These are phyloP conservation scores for Falco concolor DNA, from an alignment of 2,797 vertebrate species.

Conservation along the genomic window DNA sequence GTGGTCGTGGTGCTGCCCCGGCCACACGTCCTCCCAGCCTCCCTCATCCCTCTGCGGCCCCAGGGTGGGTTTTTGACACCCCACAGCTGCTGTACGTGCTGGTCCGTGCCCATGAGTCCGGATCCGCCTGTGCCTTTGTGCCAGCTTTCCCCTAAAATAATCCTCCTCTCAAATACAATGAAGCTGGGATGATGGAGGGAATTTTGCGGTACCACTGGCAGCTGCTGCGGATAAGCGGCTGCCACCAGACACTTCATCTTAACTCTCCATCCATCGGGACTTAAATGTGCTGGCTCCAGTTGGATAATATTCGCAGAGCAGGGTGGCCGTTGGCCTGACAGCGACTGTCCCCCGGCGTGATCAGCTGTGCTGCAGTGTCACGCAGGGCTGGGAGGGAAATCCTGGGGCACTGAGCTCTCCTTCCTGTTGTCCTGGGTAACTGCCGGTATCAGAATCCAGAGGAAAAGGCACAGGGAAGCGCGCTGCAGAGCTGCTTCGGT, in stretches of 20 bases:
- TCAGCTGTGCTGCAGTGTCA: background rate
- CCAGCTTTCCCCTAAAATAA: background rate
- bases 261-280: background rate
- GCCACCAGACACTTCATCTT: background rate
- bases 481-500: background rate
- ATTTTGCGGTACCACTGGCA: background rate
- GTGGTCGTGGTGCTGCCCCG: background rate
- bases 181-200: background rate
- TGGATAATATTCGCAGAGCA: background rate
- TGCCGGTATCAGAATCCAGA: background rate
- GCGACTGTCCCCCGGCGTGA: background rate
- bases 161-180: background rate
- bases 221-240: background rate
- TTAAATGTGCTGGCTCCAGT: background rate
- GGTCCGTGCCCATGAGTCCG: background rate
- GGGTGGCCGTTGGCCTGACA: background rate
- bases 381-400: background rate
- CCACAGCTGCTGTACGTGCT: background rate
- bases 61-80: background rate
- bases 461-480: background rate
- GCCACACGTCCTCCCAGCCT: accelerated
- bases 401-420: background rate
- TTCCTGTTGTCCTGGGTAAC: background rate
- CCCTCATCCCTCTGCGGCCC: background rate
- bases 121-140: background rate